These are phyloP conservation scores for Champsocephalus gunnari DNA, from an alignment of 2,797 vertebrate genomes.

Conservation along the genomic window DNA sequence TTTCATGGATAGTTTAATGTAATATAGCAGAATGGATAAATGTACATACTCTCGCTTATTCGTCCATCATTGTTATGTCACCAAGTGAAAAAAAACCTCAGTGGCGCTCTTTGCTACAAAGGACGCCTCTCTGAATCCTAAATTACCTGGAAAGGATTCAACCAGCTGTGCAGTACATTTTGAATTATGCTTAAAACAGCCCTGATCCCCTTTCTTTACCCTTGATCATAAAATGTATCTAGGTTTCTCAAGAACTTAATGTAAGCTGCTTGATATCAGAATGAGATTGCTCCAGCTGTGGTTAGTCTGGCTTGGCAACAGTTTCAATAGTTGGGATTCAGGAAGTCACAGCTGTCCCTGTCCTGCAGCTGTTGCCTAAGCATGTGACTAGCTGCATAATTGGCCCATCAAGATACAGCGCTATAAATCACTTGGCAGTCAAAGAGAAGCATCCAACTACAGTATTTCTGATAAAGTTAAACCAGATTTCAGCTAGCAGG, in stretches of 20 bases:
- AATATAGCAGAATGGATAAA: constrained; percentile 22
- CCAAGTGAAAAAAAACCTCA: constrained; percentile 27
- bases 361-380: constrained; percentile 65
- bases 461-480: constrained; percentile 40
- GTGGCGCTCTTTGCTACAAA: constrained; percentile 22
- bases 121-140: constrained; percentile 30
- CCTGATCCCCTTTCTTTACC: constrained; percentile 24
- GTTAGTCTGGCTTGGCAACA: constrained; percentile 70
- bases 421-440: constrained; percentile 46
- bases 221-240: constrained; percentile 27
- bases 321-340: constrained; percentile 60
- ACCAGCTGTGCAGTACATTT: constrained; percentile 39
- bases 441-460: constrained; percentile 24
- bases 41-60: constrained; percentile 31
- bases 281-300: constrained; percentile 58
- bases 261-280: constrained; percentile 49
- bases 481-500: constrained; percentile 36
- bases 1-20: constrained; percentile 16
- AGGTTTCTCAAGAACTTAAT: constrained; percentile 23
- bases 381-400: constrained; percentile 59
- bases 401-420: constrained; percentile 30
- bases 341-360: constrained; percentile 74
- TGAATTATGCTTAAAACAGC: constrained; percentile 26
- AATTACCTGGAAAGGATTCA: constrained; percentile 41
- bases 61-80: constrained; percentile 38